Conservation (phyloP, 1,140 invertebrate genomes). For the Lethrus apterus region DNA sequence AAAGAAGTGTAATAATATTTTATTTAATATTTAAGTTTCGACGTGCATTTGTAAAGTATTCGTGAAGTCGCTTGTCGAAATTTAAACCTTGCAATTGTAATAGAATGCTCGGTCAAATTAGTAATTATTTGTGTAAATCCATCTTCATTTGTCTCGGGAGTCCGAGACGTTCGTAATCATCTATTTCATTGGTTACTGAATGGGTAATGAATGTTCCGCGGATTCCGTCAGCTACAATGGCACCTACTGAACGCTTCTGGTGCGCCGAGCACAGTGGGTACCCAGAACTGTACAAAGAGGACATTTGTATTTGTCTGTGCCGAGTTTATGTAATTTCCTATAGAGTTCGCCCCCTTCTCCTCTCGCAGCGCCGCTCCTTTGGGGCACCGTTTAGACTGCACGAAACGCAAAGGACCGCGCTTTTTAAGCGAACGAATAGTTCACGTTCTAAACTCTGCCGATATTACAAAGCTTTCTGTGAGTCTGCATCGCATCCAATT, state of each 20-base stretch:
- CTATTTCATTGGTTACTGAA: slow-evolving; percentile 43
- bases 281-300: slow-evolving; percentile 42
- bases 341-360: slow-evolving; percentile 37
- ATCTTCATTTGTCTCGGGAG: slow-evolving; percentile 39
- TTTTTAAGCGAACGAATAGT: slow-evolving; percentile 8
- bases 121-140: slow-evolving; percentile 40
- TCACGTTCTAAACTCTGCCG: slow-evolving; percentile 33
- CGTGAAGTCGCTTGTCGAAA: too few species aligned
- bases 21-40: too few species aligned
- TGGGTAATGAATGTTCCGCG: slow-evolving; percentile 40
- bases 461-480: slow-evolving; percentile 44
- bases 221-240: slow-evolving; percentile 38
- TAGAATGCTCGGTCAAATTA: slow-evolving; percentile 41
- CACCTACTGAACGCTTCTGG: slow-evolving; percentile 37
- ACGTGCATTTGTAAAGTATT: too few species aligned
- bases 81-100: slow-evolving; percentile 18
- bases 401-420: slow-evolving; percentile 22
- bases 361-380: slow-evolving; percentile 26
- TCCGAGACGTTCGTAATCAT: slow-evolving; percentile 41
- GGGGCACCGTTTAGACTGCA: slow-evolving; percentile 34
- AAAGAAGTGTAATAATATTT: too few species aligned
- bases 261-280: slow-evolving; percentile 37
- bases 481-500: slow-evolving; percentile 44
- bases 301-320: slow-evolving; percentile 44
- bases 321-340: slow-evolving; percentile 45